phyloP scores from a whole-genome alignment of 92 coral and sea anemone species.

The Zoanthus gigantus region DNA sequence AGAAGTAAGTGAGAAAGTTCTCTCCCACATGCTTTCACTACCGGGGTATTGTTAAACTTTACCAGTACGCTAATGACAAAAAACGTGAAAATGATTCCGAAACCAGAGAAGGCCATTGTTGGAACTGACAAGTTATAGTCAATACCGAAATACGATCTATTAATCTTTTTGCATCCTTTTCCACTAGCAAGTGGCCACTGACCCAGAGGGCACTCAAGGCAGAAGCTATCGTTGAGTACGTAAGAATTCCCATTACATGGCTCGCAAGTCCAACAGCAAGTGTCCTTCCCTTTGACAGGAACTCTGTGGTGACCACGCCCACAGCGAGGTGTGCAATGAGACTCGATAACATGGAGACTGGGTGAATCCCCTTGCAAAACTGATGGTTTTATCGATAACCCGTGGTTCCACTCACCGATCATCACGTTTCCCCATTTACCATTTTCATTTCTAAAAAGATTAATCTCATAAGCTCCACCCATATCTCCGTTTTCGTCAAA shows the following conservation, averaged over 20 bases:
- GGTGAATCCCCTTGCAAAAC: neutral
- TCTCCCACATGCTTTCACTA: slow-evolving; percentile 96
- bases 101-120: slow-evolving; percentile 75
- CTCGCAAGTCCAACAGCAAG: slow-evolving; percentile 90
- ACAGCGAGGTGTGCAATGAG: slow-evolving; percentile 81
- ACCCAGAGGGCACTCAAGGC: slow-evolving; percentile 85
- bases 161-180: slow-evolving; percentile 67
- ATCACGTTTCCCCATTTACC: slow-evolving; percentile 58
- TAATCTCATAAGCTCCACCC: slow-evolving; percentile 80
- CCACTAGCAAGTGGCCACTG: slow-evolving; percentile 74
- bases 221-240: slow-evolving; percentile 73
- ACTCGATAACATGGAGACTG: slow-evolving; percentile 50
- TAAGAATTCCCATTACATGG: slow-evolving; percentile 81
- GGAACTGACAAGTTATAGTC: slow-evolving; percentile 75
- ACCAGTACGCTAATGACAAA: slow-evolving; percentile 78
- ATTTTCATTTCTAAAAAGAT: slow-evolving; percentile 61
- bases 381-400: slow-evolving; percentile 51
- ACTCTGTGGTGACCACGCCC: slow-evolving; percentile 71
- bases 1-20: slow-evolving; percentile 88
- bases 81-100: slow-evolving; percentile 77
- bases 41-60: slow-evolving; percentile 84
- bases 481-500: slow-evolving; percentile 90
- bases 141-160: slow-evolving; percentile 77
- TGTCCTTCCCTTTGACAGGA: slow-evolving; percentile 77
- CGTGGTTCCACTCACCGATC: slow-evolving; percentile 84